phyloP scores from a whole-genome alignment of 1,140 invertebrate species.

The Spodoptera frugiperda region DNA sequence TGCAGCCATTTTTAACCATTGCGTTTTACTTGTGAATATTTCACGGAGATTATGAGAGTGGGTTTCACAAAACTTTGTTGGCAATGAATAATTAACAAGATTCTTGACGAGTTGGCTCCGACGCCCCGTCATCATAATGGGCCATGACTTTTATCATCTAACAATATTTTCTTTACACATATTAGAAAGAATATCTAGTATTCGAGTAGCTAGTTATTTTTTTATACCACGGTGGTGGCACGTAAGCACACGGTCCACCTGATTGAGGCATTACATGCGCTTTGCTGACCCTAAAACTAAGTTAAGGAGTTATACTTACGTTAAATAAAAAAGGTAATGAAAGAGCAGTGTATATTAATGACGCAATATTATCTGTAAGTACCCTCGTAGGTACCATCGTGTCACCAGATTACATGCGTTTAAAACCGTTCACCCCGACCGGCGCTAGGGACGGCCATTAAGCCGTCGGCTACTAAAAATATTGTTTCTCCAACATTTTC shows the following conservation, averaged over 20 bases:
- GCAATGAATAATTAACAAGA: slow-evolving; percentile 21
- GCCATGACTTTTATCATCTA: background rate
- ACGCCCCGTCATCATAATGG: background rate
- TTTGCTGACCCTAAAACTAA: too few species aligned
- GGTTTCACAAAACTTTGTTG: background rate
- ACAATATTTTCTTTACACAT: too few species aligned
- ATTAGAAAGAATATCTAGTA: too few species aligned
- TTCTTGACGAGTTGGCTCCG: background rate
- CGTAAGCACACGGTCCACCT: too few species aligned
- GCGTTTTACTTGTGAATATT: slow-evolving; percentile 15
- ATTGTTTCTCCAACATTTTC: slow-evolving; percentile 28
- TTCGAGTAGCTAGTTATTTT: too few species aligned
- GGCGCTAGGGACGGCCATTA: background rate
- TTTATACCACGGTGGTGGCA: too few species aligned
- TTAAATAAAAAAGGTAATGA: too few species aligned
- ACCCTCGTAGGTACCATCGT: background rate
- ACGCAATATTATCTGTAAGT: background rate
- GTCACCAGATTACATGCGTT: slow-evolving; percentile 16
- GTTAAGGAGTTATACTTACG: too few species aligned
- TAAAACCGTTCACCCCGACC: background rate
- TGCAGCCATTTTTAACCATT: background rate
- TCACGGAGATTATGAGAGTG: background rate
- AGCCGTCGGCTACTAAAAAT: slow-evolving; percentile 20
- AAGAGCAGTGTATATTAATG: background rate
- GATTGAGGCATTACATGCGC: too few species aligned